A percentile compares a stretch with the other conserved stretches of the same genome.
These are phyloP conservation scores for Progne subis DNA, from an alignment of 2,113 vertebrate genomes.

Conservation along the genomic window DNA sequence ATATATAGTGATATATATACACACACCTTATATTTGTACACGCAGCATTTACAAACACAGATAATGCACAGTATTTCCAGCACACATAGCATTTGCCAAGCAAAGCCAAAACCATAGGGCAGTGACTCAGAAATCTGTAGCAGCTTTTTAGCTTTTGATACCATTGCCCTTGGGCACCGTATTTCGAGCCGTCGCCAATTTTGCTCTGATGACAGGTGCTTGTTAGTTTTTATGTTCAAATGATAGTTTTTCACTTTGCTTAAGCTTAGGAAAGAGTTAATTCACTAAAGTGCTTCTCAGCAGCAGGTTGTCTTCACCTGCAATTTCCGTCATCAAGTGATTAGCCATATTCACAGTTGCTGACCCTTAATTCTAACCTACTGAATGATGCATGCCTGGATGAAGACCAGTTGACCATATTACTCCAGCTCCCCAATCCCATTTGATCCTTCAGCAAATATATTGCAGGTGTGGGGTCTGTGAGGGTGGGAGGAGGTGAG, in stretches of 20 bases:
- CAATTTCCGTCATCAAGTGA: conserved; percentile 72
- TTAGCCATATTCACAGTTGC: conserved; percentile 77
- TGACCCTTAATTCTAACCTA: conserved; percentile 72
- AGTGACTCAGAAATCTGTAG: neutral
- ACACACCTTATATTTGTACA: neutral
- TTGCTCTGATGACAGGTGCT: conserved; percentile 60
- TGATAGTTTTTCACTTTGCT: conserved; percentile 66
- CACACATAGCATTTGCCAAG: neutral
- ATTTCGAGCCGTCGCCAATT: conserved; percentile 46
- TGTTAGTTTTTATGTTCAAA: conserved; percentile 68
- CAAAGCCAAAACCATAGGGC: neutral
- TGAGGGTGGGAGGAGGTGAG: neutral
- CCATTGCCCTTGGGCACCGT: neutral
- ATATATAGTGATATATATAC: neutral
- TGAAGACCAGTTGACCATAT: conserved; percentile 75
- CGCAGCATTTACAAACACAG: neutral
- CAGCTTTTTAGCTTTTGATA: conserved; percentile 39
- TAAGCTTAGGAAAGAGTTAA: conserved; percentile 71
- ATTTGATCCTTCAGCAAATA: conserved; percentile 68
- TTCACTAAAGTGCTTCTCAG: conserved; percentile 62
- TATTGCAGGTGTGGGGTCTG: conserved; percentile 71
- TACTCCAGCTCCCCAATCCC: conserved; percentile 63
- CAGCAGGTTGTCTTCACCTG: conserved; percentile 75
- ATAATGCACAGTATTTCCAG: neutral
- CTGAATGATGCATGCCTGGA: conserved; percentile 71